Base-by-base conservation (phyloP, 2,797 vertebrate species). In the Sebastes steindachneri region DNA sequence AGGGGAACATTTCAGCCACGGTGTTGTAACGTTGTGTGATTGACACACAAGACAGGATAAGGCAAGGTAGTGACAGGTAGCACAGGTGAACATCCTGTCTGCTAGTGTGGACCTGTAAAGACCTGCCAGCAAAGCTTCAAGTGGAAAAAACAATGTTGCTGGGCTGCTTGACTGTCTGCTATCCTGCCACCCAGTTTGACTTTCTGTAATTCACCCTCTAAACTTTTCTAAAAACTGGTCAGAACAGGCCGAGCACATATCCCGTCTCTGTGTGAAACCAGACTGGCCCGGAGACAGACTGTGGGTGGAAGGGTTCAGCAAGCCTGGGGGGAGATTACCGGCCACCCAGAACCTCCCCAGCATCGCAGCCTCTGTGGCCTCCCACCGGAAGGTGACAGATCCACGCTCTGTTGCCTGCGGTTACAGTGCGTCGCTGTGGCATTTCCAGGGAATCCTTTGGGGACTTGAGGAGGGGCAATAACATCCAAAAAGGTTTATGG, bases 361-460 rank as follows among this genome's bases (percentile, higher is more conserved):
- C 15, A 68, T 48, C 33, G 62, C 72, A 63, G 79, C 66, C 72
- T 55, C 75, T 58, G 80, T 63, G 87, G 86, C 77, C 79, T 81
- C 88, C 82, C 75, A 87, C 83, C 72, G 86, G 89, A 92, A 90
- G 83, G 89, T 93, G 90, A 93, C 89, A 89, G 85, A 90, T 88
- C 88, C 75, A 82, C 21, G 78, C 89, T 93, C 87, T 63, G 90
- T 88, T 92, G 83, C 91, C 87, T 82, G 25, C 71, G 37, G 89
- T 83, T 84, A 86, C 90, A 84, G 68, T 64, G 31, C 82, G 85
- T 86, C 25, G 67, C 89, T 82, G 78, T 91, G 94, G 94, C 81
- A 94, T 95, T 95, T 95, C 92, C 95, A 95, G 89, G 80, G 91
- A 94, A 93, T 94, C 93, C 92, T 89, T 62, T 58, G 78, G 93